Conservation (phyloP, 1,140 invertebrate genomes). For the Bombyx mori region ASM3026992v2 NC_085110.1:17389001-17389500, state of each 20-base stretch:
- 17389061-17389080: neutral
- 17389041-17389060: neutral
- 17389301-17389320: no score
- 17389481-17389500: no score
- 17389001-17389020: neutral
- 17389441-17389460: no score
- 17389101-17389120: neutral
- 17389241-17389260: neutral
- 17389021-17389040: neutral
- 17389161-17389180: neutral
- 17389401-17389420: no score
- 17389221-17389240: neutral
- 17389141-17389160: neutral
- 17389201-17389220: neutral
- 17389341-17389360: no score
- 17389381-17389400: no score
- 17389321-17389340: no score
- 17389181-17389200: neutral
- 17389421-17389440: no score
- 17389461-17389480: no score
- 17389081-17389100: neutral
- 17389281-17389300: neutral
- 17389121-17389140: neutral
- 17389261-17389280: neutral
- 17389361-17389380: no score